Conservation (phyloP, 2,888 invertebrate species). For the Drosophila macrospina region DNA sequence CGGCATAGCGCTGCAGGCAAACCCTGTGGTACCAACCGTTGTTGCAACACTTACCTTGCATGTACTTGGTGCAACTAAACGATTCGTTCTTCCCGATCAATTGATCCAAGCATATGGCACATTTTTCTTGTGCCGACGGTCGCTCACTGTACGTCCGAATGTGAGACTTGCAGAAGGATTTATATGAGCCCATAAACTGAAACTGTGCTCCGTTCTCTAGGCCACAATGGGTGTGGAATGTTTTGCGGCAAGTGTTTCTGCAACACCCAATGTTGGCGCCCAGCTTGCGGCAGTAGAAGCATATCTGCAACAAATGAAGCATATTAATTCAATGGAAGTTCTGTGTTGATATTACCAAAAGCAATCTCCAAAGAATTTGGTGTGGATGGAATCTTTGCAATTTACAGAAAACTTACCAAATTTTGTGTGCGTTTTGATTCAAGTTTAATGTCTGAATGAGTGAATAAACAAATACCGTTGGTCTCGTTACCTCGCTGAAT, state of each 20-base stretch:
- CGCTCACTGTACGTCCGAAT: slow-evolving; percentile 12
- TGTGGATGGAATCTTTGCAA: not conserved
- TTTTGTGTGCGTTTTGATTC: slow-evolving; percentile 88
- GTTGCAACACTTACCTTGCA: slow-evolving; percentile 92
- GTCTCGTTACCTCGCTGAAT: slow-evolving; percentile 89
- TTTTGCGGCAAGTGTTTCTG: slow-evolving; percentile 87
- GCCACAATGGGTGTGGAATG: slow-evolving; percentile 92
- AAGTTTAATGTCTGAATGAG: slow-evolving; percentile 88
- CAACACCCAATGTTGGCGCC: slow-evolving; percentile 92
- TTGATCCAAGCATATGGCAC: slow-evolving; percentile 90
- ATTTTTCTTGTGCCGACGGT: slow-evolving; percentile 80
- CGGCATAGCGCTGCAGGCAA: slow-evolving; percentile 90
- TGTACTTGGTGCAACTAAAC: slow-evolving; percentile 85
- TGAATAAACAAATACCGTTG: slow-evolving; percentile 91
- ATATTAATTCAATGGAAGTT: too few relatives aligned
- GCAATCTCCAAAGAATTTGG: not conserved
- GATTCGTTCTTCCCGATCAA: slow-evolving; percentile 77
- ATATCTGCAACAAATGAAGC: slow-evolving; percentile 86
- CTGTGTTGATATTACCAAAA: too few relatives aligned
- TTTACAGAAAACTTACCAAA: slow-evolving; percentile 86
- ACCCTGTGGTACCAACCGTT: slow-evolving; percentile 91
- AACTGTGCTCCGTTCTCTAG: slow-evolving; percentile 88
- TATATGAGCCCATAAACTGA: slow-evolving; percentile 88
- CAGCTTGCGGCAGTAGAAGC: slow-evolving; percentile 88
- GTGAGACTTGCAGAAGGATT: slow-evolving; percentile 83